These are phyloP conservation scores for Limnephilus rhombicus DNA, from an alignment of 2,888 invertebrate genomes.

Conservation along the genomic window DNA sequence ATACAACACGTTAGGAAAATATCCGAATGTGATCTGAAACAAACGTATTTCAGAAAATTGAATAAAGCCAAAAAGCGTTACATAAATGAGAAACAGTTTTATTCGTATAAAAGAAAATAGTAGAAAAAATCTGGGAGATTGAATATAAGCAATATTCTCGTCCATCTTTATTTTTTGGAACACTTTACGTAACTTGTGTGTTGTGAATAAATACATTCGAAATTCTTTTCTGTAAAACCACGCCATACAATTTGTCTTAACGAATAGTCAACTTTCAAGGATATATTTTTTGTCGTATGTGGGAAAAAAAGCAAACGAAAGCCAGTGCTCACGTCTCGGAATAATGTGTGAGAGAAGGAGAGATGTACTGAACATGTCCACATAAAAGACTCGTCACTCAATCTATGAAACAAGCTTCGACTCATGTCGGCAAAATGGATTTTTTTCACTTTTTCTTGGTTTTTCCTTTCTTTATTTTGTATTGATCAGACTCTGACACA, in stretches of 20 bases:
- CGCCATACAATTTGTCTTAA: constrained; percentile 11
- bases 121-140: not conserved
- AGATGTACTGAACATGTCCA: not conserved
- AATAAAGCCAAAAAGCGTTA: not conserved
- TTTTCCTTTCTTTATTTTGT: not conserved
- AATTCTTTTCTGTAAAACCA: constrained; percentile 28
- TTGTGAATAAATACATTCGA: constrained; percentile 30
- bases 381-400: constrained; percentile 1
- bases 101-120: not conserved
- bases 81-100: not conserved
- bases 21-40: not conserved
- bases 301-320: not conserved
- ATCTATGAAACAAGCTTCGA: not conserved
- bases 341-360: not conserved
- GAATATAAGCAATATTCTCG: not conserved
- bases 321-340: not conserved
- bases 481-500: not conserved
- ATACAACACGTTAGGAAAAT: not conserved
- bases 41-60: not conserved
- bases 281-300: not conserved
- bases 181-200: not conserved
- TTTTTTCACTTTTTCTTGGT: not conserved
- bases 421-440: not conserved
- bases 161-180: not conserved
- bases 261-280: constrained; percentile 15